Evolutionary conservation across 2,113 vertebrate genomes (phyloP).

Genomic region (Eclectus roratus): DNA sequence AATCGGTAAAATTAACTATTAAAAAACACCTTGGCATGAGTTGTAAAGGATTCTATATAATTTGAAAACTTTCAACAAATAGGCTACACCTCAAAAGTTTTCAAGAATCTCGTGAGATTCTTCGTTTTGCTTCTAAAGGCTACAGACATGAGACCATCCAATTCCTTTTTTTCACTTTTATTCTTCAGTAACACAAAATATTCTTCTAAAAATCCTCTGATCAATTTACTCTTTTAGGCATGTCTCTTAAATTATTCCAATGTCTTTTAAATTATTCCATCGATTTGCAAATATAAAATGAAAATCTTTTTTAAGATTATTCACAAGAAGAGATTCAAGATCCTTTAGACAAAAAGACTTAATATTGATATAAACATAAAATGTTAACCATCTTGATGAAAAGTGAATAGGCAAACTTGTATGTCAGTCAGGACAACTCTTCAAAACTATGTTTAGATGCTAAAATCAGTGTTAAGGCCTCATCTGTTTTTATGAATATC

Average conservation of each 20-base stretch:
- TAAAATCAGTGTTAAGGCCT: background rate
- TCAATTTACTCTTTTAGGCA: background rate
- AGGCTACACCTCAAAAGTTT: background rate
- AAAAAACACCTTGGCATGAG: background rate
- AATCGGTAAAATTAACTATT: background rate
- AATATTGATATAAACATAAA: background rate
- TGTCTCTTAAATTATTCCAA: background rate
- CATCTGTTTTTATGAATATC: background rate
- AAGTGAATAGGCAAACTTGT: background rate
- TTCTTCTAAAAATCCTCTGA: background rate
- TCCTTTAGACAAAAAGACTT: background rate
- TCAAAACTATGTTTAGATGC: background rate
- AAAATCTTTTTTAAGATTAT: background rate
- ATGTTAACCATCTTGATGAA: background rate
- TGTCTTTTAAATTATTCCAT: background rate
- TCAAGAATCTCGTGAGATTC: background rate
- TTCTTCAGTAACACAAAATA: background rate
- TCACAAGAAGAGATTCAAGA: background rate
- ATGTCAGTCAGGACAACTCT: background rate
- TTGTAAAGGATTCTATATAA: background rate
- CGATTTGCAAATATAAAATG: background rate
- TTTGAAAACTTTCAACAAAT: background rate
- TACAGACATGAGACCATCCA: background rate
- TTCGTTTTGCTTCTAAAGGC: background rate
- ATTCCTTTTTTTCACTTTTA: background rate